phyloP scores from a whole-genome alignment of 2,888 invertebrate genomes.

The Drosophila merina region DNA sequence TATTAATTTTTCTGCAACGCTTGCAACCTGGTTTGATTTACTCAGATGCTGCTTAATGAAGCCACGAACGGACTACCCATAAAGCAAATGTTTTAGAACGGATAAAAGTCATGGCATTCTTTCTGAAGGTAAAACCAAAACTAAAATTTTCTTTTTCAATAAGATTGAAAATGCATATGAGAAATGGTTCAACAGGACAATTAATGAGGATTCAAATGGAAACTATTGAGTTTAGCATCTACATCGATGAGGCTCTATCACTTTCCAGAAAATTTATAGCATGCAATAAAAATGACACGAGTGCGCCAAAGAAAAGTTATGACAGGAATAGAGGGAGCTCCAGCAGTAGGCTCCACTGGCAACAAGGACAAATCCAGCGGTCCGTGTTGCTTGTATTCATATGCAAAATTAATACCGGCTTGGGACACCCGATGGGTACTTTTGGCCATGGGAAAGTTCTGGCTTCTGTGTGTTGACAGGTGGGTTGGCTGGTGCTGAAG shows the following conservation, averaged over 20 bases:
- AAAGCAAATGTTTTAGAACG: background rate
- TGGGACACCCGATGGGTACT: slow-evolving; percentile 15
- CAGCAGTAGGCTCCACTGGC: slow-evolving; percentile 2
- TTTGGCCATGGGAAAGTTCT: slow-evolving; percentile 16
- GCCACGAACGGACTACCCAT: background rate
- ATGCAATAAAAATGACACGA: slow-evolving; percentile 46
- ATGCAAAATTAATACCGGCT: slow-evolving; percentile 64
- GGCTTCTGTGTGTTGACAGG: slow-evolving; percentile 17
- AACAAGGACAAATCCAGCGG: slow-evolving; percentile 37
- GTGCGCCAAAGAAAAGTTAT: slow-evolving; percentile 11
- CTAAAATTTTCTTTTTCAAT: too few species aligned
- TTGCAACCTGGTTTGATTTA: slow-evolving; percentile 57
- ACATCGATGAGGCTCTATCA: background rate
- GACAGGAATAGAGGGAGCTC: background rate
- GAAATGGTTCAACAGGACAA: too few species aligned
- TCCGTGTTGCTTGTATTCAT: slow-evolving; percentile 54
- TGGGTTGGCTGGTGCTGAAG: slow-evolving; percentile 11
- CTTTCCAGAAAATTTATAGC: slow-evolving; percentile 34
- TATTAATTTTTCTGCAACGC: slow-evolving; percentile 52
- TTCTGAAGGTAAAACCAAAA: too few species aligned
- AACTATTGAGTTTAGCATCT: background rate
- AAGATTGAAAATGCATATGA: background rate
- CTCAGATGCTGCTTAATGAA: slow-evolving; percentile 58
- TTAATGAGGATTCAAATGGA: background rate
- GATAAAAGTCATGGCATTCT: too few species aligned